Evolutionary conservation across 2,888 invertebrate genomes (phyloP).

Genomic region (Drosophila putrida): DNA sequence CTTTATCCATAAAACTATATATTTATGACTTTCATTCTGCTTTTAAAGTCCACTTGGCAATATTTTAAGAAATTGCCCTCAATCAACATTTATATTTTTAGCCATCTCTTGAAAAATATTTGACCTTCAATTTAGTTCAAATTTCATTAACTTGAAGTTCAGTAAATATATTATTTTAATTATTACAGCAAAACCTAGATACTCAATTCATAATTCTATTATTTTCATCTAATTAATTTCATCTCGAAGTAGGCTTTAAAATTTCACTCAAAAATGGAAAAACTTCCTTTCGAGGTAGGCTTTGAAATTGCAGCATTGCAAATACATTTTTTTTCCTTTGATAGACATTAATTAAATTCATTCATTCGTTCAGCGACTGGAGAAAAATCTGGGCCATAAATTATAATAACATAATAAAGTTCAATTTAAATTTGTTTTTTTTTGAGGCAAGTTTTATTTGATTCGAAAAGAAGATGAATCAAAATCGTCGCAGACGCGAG

Average conservation of each 20-base stretch:
- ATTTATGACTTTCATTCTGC: constrained; percentile 56
- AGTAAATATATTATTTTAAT: too few species aligned
- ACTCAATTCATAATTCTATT: too few species aligned
- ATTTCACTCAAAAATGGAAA: too few species aligned
- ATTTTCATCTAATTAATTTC: too few species aligned
- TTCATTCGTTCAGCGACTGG: background rate
- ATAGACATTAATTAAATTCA: background rate
- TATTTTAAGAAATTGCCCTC: constrained; percentile 32
- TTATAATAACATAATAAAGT: background rate
- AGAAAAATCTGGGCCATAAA: background rate
- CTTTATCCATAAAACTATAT: constrained; percentile 54
- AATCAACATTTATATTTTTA: constrained; percentile 27
- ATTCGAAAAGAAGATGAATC: constrained; percentile 19
- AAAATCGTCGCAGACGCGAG: constrained; percentile 28
- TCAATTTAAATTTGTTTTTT: background rate
- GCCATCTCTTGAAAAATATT: background rate
- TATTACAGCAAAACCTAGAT: too few species aligned
- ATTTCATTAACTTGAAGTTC: background rate
- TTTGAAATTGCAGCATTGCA: background rate
- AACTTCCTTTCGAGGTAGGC: background rate
- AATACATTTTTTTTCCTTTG: background rate
- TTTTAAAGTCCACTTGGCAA: constrained; percentile 10
- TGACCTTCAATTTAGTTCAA: background rate
- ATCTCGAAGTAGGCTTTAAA: too few species aligned
- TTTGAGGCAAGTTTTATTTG: background rate